A percentile compares a stretch with the other conserved stretches of the same genome.
These are phyloP conservation scores for Drosophila flavopinicola DNA, from an alignment of 2,888 invertebrate species.

Conservation along the genomic window DNA sequence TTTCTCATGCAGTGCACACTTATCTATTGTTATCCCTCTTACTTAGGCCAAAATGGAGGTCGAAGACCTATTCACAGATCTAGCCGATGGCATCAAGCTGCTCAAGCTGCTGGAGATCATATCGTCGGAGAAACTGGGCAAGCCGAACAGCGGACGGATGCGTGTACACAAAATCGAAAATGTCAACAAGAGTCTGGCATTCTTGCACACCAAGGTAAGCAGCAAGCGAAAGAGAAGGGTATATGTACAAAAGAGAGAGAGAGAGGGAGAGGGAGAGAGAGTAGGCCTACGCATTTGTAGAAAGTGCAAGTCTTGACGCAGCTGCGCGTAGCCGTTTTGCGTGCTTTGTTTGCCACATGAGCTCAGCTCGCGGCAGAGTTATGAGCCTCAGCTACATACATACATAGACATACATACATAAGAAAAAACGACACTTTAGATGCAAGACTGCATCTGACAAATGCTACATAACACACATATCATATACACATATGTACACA, in stretches of 20 bases:
- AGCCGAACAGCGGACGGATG: slow-evolving; percentile 98
- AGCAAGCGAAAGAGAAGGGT: slow-evolving; percentile 8
- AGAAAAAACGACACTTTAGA: slow-evolving; percentile 50
- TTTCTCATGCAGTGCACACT: slow-evolving; percentile 12
- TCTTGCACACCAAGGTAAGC: slow-evolving; percentile 95
- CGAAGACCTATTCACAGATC: slow-evolving; percentile 97
- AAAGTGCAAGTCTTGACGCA: slow-evolving; percentile 78
- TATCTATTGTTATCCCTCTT: not conserved
- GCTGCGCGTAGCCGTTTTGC: slow-evolving; percentile 74
- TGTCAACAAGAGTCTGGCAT: slow-evolving; percentile 98
- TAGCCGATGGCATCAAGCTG: slow-evolving; percentile 96
- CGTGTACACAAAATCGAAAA: slow-evolving; percentile 99
- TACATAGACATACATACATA: not conserved
- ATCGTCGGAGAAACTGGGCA: slow-evolving; percentile 98
- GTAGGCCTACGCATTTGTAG: slow-evolving; percentile 70
- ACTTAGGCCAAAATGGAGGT: slow-evolving; percentile 97
- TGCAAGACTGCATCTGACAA: slow-evolving; percentile 48
- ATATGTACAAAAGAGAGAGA: slow-evolving; percentile 3
- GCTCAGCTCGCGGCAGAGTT: slow-evolving; percentile 27
- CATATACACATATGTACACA: slow-evolving; percentile 11
- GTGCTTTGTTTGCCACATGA: slow-evolving; percentile 76
- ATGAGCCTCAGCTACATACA: slow-evolving; percentile 5
- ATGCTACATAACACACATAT: slow-evolving; percentile 26
- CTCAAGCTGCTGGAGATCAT: slow-evolving; percentile 98
- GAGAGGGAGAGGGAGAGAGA: slow-evolving; percentile 5